These are phyloP conservation scores for Dinomys branickii DNA, from an alignment of 2,113 vertebrate genomes.

Conservation along the genomic window DNA sequence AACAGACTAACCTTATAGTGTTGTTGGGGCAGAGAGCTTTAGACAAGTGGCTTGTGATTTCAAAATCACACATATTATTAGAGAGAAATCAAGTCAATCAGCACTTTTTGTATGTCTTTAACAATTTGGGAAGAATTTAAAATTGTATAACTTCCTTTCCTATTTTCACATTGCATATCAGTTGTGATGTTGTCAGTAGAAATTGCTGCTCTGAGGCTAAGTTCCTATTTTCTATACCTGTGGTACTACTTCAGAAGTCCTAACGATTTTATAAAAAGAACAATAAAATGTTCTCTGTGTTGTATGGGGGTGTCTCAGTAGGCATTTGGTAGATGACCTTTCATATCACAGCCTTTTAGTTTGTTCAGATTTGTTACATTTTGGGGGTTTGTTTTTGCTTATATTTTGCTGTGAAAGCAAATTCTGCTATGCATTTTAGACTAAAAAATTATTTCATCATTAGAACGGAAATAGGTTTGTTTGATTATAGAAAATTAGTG, in stretches of 20 bases:
- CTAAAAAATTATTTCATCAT: conserved; percentile 60
- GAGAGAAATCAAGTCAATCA: conserved; percentile 8
- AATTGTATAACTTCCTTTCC: conserved; percentile 19
- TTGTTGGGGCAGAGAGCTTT: conserved; percentile 64
- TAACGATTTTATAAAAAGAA: conserved; percentile 48
- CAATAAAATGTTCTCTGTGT: not conserved
- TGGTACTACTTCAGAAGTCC: not conserved
- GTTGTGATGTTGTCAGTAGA: conserved; percentile 31
- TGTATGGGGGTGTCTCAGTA: not conserved
- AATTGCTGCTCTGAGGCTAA: not conserved
- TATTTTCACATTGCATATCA: conserved; percentile 9
- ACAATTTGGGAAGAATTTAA: conserved; percentile 33
- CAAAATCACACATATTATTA: conserved; percentile 59
- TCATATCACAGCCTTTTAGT: not conserved
- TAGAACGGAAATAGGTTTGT: conserved; percentile 57
- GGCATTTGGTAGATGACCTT: conserved; percentile 38
- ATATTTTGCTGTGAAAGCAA: conserved; percentile 45
- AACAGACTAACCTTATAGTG: conserved; percentile 81
- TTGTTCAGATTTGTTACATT: not conserved
- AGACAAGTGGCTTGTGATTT: conserved; percentile 69
- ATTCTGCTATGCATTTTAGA: conserved; percentile 4
- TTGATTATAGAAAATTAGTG: conserved; percentile 49
- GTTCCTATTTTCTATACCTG: not conserved
- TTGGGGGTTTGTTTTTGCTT: not conserved
- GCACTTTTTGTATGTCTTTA: not conserved